Base-by-base conservation (phyloP, 2,797 vertebrate species). In the Lithobates sylvaticus region DNA sequence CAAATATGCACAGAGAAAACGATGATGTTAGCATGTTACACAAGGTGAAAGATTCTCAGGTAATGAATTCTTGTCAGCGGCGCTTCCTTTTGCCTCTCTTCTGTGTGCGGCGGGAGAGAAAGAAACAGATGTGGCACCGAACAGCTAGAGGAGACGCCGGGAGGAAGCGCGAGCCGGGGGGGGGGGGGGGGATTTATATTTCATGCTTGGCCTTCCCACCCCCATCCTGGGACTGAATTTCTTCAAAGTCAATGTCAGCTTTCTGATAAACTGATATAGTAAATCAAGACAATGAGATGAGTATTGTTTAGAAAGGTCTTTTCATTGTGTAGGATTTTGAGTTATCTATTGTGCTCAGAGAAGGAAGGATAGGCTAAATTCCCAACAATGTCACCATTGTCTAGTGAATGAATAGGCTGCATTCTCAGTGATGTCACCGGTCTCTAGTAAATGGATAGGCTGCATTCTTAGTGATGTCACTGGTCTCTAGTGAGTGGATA, bases 1-100 rank as follows among this genome's bases (percentile, higher is more conserved):
- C 72, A 16, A 69, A 76, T 69, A 65, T 65, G 75, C 64, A 71
- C 18, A 12, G 79, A 74, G 50, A 78, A 83, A 78, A 70, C 83
- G 85, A 87, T 73, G 68, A 76, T 76, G 36, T 76, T 67, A 64
- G 54, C 75, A 72, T 78, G 68, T 71, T 82, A 36, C 73, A 67
- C 6, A 47, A 76, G 78, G 64, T 76, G 73, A 81, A 71, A 70
- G 32, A 86, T 76, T 75, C 72, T 18, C 84, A 76, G 61, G 72
- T 76, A 76, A 76, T 76, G 74, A 86, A 81, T 72, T 71, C 77
- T 26, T 85, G 23, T 68, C 44, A 26, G 74, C 74, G 64, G 79
- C 64, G 36, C 78, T 86, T 86, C 76, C 65, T 58, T 27, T 58
- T 10, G 32, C 77, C 65, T 67, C 10, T 27, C 47, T 75, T 65